phyloP scores from a whole-genome alignment of 2,113 vertebrate genomes.

The Hyla sarda region DNA sequence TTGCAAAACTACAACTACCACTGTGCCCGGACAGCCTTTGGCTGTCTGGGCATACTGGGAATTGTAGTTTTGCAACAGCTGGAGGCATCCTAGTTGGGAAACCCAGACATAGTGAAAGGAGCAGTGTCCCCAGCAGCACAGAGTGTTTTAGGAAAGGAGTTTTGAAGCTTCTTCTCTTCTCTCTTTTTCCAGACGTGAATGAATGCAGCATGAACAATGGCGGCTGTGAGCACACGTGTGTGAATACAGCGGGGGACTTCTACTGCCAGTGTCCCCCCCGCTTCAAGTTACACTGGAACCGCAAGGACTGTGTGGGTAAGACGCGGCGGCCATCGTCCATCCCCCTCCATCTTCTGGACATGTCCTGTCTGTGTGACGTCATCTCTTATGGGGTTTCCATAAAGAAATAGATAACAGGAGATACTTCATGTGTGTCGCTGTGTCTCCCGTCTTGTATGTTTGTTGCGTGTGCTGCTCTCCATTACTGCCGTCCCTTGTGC shows the following conservation, averaged over 20 bases:
- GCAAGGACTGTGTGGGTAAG: constrained; percentile 98
- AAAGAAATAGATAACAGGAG: constrained; percentile 83
- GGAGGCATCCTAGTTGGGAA: too few relatives aligned
- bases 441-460: constrained; percentile 60
- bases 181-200: constrained; percentile 80
- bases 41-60: too few relatives aligned
- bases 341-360: background rate
- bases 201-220: constrained; percentile 96
- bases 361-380: background rate
- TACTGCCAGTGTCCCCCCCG: constrained; percentile 88
- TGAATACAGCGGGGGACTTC: constrained; percentile 86
- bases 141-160: background rate
- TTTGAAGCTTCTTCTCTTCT: background rate
- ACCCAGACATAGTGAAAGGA: too few relatives aligned
- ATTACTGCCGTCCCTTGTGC: background rate
- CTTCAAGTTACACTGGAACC: constrained; percentile 96
- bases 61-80: too few relatives aligned
- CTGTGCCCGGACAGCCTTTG: too few relatives aligned
- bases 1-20: too few relatives aligned
- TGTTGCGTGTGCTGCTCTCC: constrained; percentile 44
- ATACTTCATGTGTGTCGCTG: constrained; percentile 84
- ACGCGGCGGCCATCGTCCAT: constrained; percentile 27
- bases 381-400: background rate
- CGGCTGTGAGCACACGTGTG: constrained; percentile 89
- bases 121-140: background rate